These are phyloP conservation scores for Clanis bilineata DNA, from an alignment of 2,888 invertebrate species.

Conservation along the genomic window DNA sequence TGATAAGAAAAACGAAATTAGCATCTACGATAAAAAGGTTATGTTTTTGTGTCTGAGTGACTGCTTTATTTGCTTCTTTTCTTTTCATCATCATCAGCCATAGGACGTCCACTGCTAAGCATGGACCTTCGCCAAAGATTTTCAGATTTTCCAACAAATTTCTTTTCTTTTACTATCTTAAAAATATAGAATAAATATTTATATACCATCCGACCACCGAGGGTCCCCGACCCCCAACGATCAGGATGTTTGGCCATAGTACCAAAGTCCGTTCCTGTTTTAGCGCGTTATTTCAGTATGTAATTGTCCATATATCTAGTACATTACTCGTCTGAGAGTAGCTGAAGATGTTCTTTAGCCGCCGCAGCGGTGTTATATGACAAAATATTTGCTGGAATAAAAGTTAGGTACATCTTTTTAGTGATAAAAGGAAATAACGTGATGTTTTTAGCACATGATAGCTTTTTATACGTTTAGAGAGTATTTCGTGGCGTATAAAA, in stretches of 20 bases:
- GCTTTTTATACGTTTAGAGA: not conserved
- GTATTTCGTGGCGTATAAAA: no score
- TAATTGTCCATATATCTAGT: slow-evolving; percentile 8
- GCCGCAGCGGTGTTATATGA: not conserved
- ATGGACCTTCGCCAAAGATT: no score
- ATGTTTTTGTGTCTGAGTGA: no score
- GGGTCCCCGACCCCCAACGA: not conserved
- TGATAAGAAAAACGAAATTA: no score
- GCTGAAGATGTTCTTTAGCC: not conserved
- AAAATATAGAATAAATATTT: not conserved
- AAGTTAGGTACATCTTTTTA: not conserved
- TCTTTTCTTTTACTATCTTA: no score
- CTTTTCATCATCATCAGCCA: no score
- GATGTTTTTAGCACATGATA: not conserved
- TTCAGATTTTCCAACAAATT: no score
- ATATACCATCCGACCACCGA: not conserved
- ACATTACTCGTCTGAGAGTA: slow-evolving; percentile 1
- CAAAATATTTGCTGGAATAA: not conserved
- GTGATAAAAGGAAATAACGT: not conserved
- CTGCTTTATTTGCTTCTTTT: no score
- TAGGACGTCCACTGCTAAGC: no score
- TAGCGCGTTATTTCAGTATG: not conserved
- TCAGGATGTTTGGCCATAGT: not conserved
- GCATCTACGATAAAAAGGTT: no score
- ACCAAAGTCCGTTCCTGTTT: not conserved